Percentiles rank a stretch among this genome's conserved stretches.
Evolutionary conservation across 2,888 invertebrate genomes (phyloP).

Genomic region (Anagyrus pseudococci): DNA sequence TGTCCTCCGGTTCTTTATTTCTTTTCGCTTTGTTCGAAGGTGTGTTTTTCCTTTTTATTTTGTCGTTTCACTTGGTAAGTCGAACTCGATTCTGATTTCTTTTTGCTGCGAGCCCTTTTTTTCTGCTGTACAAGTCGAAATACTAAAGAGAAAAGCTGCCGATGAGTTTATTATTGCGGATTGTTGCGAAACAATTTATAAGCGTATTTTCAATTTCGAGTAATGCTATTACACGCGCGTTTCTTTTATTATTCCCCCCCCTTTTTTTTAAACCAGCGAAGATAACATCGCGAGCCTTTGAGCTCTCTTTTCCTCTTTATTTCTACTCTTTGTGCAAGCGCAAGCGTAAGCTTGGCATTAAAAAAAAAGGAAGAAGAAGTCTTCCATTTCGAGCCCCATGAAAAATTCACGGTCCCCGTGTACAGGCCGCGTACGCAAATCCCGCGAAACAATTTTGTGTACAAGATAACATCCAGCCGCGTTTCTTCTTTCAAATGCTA

Average conservation of each 20-base stretch:
- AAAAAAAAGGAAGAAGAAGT: constrained; percentile 23
- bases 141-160: no score
- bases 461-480: background rate
- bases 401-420: constrained; percentile 22
- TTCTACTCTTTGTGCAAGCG: background rate
- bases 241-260: background rate
- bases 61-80: no score
- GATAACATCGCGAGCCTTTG: background rate
- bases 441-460: constrained; percentile 26
- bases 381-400: constrained; percentile 31
- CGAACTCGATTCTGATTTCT: no score
- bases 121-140: no score
- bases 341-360: constrained; percentile 18
- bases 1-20: no score
- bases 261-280: background rate
- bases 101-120: no score
- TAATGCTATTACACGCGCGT: no score
- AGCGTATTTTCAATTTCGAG: no score
- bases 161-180: no score
- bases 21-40: background rate
- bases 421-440: constrained; percentile 20
- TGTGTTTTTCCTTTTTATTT: background rate
- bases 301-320: background rate
- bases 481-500: background rate
- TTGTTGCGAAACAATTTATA: no score